Conservation (phyloP, 2,888 invertebrate species). For the Operophtera brumata region DNA sequence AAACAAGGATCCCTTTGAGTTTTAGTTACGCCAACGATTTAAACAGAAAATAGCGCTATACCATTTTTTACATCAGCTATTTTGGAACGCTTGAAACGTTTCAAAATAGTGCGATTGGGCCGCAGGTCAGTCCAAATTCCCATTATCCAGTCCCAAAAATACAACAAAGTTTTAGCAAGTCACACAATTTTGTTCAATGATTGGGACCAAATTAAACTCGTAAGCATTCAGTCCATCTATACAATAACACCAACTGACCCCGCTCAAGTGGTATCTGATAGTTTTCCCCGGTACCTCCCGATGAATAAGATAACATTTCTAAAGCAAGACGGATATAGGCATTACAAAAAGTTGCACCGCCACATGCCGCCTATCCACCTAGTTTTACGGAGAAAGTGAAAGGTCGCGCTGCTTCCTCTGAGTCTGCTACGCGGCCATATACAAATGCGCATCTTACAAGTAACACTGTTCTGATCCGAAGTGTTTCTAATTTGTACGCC, state of each 20-base stretch:
- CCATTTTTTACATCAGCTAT: too few species aligned
- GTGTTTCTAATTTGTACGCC: slow-evolving; percentile 36
- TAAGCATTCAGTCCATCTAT: neutral
- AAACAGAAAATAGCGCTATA: too few species aligned
- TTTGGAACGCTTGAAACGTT: too few species aligned
- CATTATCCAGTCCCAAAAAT: too few species aligned
- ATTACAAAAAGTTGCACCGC: slow-evolving; percentile 43
- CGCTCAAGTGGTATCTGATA: neutral
- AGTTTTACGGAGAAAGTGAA: slow-evolving; percentile 66
- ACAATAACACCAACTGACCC: neutral
- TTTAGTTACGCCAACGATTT: too few species aligned
- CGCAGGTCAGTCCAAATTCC: too few species aligned
- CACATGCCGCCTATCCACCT: slow-evolving; percentile 37
- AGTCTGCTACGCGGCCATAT: slow-evolving; percentile 43
- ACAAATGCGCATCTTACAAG: slow-evolving; percentile 26
- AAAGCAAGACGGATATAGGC: slow-evolving; percentile 33
- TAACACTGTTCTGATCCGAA: slow-evolving; percentile 17
- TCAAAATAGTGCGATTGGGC: too few species aligned
- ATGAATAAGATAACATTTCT: slow-evolving; percentile 24
- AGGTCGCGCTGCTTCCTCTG: slow-evolving; percentile 55
- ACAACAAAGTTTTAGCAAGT: too few species aligned
- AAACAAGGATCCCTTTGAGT: too few species aligned
- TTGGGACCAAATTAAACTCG: neutral
- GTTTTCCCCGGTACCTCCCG: slow-evolving; percentile 5
- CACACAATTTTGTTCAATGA: too few species aligned